These are phyloP conservation scores for Pandemis corylana DNA, from an alignment of 2,888 invertebrate genomes.

Conservation along the genomic window DNA sequence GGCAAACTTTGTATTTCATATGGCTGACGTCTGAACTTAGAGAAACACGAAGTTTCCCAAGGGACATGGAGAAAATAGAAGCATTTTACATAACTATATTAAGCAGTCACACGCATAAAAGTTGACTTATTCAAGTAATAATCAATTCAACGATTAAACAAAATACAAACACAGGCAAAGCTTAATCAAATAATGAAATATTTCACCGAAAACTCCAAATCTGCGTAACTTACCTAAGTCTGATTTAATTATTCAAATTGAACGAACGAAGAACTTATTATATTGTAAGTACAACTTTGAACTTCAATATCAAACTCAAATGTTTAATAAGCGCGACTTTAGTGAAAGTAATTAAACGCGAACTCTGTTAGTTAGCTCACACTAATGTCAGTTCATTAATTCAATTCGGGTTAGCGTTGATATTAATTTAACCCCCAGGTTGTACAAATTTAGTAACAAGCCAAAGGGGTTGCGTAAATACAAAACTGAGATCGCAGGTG, in stretches of 20 bases:
- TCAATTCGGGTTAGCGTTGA: constrained; percentile 20
- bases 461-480: constrained; percentile 25
- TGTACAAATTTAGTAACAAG: constrained; percentile 31
- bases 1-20: too few species aligned
- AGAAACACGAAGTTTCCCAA: too few species aligned
- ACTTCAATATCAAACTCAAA: constrained; percentile 8
- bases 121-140: not conserved
- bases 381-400: constrained; percentile 31
- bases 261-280: not conserved
- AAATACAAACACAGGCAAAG: not conserved
- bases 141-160: not conserved
- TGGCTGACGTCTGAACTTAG: too few species aligned
- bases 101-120: not conserved
- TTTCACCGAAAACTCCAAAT: not conserved
- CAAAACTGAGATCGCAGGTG: constrained; percentile 10
- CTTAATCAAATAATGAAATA: not conserved
- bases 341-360: constrained; percentile 14
- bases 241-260: not conserved
- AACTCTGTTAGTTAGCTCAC: constrained; percentile 17
- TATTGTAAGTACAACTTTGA: not conserved
- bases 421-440: constrained; percentile 30
- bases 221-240: not conserved
- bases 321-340: constrained; percentile 7
- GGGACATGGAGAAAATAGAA: too few species aligned
- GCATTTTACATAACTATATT: too few species aligned